These are phyloP conservation scores for Poeciliopsis turneri DNA, from an alignment of 2,797 vertebrate species.

Conservation along the genomic window DNA sequence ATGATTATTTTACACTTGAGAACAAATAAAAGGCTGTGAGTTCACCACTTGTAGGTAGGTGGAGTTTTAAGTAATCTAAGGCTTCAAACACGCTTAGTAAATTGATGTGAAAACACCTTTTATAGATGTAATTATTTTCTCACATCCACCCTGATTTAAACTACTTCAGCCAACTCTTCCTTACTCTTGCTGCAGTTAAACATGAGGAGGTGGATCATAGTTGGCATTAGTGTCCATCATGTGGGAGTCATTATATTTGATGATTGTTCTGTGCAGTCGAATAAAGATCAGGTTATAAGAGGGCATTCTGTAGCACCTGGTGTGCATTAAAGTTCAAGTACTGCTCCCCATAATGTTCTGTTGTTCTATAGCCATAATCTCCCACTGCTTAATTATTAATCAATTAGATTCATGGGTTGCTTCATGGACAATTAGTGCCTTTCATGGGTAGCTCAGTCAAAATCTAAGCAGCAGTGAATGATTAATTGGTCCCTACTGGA, in stretches of 20 bases:
- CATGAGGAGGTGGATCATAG: constrained; percentile 12
- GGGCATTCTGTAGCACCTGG: constrained; percentile 43
- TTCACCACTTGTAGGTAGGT: not conserved
- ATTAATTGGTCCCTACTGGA: constrained; percentile 13
- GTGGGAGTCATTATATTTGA: constrained; percentile 42
- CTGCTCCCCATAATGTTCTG: constrained; percentile 18
- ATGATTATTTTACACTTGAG: not conserved
- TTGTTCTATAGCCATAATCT: constrained; percentile 25
- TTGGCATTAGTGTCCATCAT: constrained; percentile 26
- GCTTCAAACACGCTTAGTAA: not conserved
- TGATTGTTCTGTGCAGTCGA: constrained; percentile 40
- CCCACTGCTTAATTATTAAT: constrained; percentile 34
- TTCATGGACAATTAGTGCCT: constrained; percentile 22
- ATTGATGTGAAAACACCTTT: not conserved
- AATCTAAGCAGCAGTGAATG: constrained; percentile 13
- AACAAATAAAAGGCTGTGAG: not conserved
- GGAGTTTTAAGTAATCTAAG: not conserved
- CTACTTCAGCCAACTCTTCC: constrained; percentile 4
- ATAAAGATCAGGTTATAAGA: constrained; percentile 28
- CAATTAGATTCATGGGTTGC: constrained; percentile 35
- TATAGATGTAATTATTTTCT: constrained; percentile 1
- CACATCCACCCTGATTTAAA: constrained; percentile 11
- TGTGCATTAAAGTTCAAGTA: constrained; percentile 27
- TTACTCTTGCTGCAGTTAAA: constrained; percentile 22
- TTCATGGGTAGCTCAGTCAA: constrained; percentile 8